phyloP scores from a whole-genome alignment of 1,140 invertebrate species.

The Pemphigus obesinymphae region DNA sequence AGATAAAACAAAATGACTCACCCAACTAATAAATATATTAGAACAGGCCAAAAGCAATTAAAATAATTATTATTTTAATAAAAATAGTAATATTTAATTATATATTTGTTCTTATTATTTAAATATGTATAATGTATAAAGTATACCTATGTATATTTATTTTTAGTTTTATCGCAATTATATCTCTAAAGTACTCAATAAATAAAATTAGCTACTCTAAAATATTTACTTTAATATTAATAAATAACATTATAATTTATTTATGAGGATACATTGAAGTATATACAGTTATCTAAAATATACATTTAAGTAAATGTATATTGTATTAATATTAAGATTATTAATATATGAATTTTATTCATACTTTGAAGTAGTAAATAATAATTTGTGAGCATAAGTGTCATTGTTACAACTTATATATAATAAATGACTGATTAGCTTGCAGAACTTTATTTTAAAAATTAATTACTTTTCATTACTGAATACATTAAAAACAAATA shows the following conservation, averaged over 20 bases:
- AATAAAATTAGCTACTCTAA: neutral
- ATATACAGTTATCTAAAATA: too few species aligned
- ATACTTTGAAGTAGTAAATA: neutral
- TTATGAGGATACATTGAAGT: neutral
- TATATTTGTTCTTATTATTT: neutral
- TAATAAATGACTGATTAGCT: neutral
- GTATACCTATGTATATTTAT: too few species aligned
- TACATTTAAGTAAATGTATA: neutral
- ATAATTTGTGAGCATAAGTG: neutral
- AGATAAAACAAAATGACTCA: neutral
- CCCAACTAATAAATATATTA: neutral
- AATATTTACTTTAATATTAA: neutral
- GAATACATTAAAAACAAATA: neutral
- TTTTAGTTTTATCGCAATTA: neutral
- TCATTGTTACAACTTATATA: neutral
- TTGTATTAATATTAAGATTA: neutral
- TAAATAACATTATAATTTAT: neutral
- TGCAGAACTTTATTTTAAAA: neutral
- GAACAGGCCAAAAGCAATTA: neutral
- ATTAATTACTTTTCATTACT: neutral
- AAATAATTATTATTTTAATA: neutral
- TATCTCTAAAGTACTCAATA: conserved; percentile 17
- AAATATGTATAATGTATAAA: neutral
- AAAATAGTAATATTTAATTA: neutral
- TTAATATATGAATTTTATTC: neutral